Conservation (phyloP, 2,113 vertebrate species). For the Chloropsis cyanopogon region DNA sequence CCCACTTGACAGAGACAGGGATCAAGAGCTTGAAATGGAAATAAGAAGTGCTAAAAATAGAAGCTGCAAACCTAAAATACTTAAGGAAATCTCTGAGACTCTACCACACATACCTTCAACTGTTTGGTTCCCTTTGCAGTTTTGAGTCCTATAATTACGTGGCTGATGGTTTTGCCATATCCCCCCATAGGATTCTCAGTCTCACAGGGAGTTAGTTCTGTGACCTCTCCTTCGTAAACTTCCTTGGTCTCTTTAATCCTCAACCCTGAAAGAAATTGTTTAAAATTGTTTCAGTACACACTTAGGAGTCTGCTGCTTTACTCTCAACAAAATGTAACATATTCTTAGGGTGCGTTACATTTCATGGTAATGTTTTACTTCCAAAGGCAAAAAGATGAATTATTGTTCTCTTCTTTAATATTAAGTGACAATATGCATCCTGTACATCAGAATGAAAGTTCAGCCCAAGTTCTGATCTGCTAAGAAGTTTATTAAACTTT, state of each 20-base stretch:
- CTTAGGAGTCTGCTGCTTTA: not conserved
- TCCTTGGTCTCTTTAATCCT: slow-evolving; percentile 99
- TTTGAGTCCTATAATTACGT: slow-evolving; percentile 95
- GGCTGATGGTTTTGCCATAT: slow-evolving; percentile 97
- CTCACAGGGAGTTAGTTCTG: slow-evolving; percentile 94
- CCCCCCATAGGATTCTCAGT: slow-evolving; percentile 99
- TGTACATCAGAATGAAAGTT: not conserved
- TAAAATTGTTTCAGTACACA: not conserved
- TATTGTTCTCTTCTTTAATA: not conserved
- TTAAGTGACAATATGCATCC: not conserved
- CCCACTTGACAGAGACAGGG: not conserved
- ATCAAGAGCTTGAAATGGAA: not conserved
- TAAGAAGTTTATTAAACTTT: not conserved
- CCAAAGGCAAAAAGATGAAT: not conserved
- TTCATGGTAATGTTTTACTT: not conserved
- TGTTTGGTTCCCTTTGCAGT: slow-evolving; percentile 98
- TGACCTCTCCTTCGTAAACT: slow-evolving; percentile 98
- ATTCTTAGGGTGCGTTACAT: not conserved
- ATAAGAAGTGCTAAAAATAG: not conserved
- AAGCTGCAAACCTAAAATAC: not conserved
- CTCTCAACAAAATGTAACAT: not conserved
- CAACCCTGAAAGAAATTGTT: slow-evolving; percentile 78
- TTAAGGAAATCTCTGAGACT: not conserved
- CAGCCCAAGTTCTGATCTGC: not conserved
- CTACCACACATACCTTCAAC: slow-evolving; percentile 80